Evolutionary conservation across 2,888 invertebrate species (phyloP).

Genomic region (Amiota communis): DNA sequence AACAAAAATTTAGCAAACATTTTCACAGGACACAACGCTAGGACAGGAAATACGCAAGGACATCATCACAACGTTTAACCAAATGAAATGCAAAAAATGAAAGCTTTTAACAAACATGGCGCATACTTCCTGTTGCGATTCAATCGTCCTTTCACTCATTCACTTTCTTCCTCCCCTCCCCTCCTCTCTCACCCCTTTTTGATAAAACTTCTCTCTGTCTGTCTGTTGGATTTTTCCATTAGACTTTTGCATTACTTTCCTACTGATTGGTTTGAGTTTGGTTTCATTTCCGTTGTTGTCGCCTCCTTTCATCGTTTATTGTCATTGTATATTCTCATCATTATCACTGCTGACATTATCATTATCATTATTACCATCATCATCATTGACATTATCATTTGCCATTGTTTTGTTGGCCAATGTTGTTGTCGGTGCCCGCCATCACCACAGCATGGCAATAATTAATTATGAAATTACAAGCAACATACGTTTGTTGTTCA

Average conservation of each 20-base stretch:
- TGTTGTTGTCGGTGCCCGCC: not conserved
- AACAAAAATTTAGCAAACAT: conserved; percentile 6
- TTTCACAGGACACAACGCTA: not conserved
- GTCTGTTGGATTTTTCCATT: conserved; percentile 22
- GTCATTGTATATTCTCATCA: too few relatives aligned
- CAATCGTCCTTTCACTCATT: too few relatives aligned
- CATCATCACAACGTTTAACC: not conserved
- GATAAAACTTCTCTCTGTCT: conserved; percentile 17
- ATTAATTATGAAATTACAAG: conserved; percentile 68
- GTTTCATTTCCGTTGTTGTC: not conserved
- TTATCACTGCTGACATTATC: too few relatives aligned
- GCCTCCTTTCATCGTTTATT: too few relatives aligned
- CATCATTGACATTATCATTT: too few relatives aligned
- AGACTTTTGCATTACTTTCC: not conserved
- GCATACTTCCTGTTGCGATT: conserved; percentile 17
- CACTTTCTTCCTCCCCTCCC: not conserved
- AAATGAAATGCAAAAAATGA: not conserved
- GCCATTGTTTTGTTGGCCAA: conserved; percentile 13
- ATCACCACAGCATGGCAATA: conserved; percentile 52
- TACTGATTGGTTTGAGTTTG: conserved; percentile 19
- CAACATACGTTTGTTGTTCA: not conserved
- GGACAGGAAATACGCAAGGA: conserved; percentile 11
- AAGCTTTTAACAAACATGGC: conserved; percentile 25
- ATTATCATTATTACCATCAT: too few relatives aligned
- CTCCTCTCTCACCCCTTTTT: too few relatives aligned